phyloP scores from a whole-genome alignment of 2,113 vertebrate genomes.

The Tretioscincus oriximinensis region DNA sequence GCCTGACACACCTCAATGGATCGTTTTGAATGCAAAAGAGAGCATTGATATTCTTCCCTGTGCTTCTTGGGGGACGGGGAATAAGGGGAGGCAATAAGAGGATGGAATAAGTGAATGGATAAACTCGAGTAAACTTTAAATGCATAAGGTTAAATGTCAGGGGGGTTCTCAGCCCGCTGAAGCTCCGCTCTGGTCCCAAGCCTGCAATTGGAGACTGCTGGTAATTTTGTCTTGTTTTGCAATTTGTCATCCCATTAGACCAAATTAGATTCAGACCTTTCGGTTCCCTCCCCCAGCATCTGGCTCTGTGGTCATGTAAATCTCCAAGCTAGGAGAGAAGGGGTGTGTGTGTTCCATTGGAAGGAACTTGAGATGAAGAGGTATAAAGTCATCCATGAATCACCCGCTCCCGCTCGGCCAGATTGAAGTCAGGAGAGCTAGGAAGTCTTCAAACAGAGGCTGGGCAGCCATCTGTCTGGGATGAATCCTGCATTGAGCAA shows the following conservation, averaged over 20 bases:
- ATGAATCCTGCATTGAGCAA: neutral
- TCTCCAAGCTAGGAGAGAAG: neutral
- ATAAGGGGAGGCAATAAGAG: neutral
- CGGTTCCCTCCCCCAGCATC: slow-evolving; percentile 2
- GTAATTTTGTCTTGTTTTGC: slow-evolving; percentile 18
- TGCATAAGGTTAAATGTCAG: neutral
- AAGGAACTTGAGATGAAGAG: neutral
- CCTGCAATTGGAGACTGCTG: neutral
- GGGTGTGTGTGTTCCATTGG: neutral
- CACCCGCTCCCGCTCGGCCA: neutral
- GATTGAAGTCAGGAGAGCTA: neutral
- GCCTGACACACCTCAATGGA: neutral
- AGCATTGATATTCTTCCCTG: neutral
- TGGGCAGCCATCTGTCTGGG: too few species aligned
- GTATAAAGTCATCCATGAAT: neutral
- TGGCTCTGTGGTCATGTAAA: slow-evolving; percentile 11
- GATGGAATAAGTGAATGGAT: neutral
- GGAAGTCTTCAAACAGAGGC: too few species aligned
- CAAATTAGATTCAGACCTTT: slow-evolving; percentile 21
- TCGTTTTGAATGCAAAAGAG: neutral
- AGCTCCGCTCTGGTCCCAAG: neutral
- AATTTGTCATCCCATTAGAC: slow-evolving; percentile 26
- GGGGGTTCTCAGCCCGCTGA: neutral
- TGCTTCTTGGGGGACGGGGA: neutral
- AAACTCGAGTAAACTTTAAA: neutral